A percentile compares a stretch with the other conserved stretches of the same genome.
Evolutionary conservation across 2,113 vertebrate species (phyloP).

Genomic region (Mesocricetus auratus): DNA sequence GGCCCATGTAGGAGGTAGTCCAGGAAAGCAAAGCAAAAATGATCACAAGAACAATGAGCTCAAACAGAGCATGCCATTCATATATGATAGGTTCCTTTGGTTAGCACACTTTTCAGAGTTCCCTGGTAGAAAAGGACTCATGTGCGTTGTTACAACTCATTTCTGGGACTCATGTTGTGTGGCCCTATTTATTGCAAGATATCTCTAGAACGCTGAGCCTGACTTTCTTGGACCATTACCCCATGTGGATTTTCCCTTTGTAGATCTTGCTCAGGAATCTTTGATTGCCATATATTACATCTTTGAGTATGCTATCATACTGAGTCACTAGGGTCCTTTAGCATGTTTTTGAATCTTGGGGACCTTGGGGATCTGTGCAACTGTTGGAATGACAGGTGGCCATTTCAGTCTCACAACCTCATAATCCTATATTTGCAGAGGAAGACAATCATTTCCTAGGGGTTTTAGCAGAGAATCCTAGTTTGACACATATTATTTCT

Average conservation of each 20-base stretch:
- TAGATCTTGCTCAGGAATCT: background rate
- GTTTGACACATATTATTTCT: background rate
- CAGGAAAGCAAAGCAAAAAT: background rate
- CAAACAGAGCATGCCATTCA: background rate
- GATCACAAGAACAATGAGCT: background rate
- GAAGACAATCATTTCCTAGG: background rate
- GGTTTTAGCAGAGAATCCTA: background rate
- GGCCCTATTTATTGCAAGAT: rapidly evolving
- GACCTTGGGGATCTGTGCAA: background rate
- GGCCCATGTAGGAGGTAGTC: background rate
- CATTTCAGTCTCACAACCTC: background rate
- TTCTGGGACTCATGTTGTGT: background rate
- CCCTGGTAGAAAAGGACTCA: no score
- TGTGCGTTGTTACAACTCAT: background rate
- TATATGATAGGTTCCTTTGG: background rate
- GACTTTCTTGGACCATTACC: no score
- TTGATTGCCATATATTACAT: background rate
- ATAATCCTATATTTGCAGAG: background rate
- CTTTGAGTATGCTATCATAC: background rate
- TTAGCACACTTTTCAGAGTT: background rate
- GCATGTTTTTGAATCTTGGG: background rate
- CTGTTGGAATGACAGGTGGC: background rate
- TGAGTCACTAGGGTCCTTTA: background rate
- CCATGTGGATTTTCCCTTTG: background rate
- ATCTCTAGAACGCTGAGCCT: background rate